These are phyloP conservation scores for Thinocorus orbignyianus DNA, from an alignment of 2,113 vertebrate species.

Conservation along the genomic window DNA sequence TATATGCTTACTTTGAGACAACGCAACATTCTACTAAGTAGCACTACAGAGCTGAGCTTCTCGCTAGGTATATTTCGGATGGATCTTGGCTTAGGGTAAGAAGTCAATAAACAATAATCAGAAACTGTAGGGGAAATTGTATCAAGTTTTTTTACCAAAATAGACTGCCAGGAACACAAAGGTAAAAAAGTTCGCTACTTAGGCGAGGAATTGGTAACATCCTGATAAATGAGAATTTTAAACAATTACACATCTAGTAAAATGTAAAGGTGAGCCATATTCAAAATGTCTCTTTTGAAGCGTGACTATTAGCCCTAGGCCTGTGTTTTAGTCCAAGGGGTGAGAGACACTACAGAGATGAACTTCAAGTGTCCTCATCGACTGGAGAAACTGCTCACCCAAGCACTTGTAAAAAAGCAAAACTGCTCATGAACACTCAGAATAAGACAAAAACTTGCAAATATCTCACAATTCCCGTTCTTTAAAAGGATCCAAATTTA, in stretches of 20 bases:
- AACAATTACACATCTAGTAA: neutral
- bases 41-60: neutral
- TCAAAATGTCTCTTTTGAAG: neutral
- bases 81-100: neutral
- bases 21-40: neutral
- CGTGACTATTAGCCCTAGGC: rapidly evolving
- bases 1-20: neutral
- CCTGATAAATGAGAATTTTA: neutral
- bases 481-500: neutral
- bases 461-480: neutral
- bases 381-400: neutral
- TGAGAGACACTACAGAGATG: neutral
- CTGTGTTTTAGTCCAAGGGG: neutral
- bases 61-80: neutral
- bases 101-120: neutral
- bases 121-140: neutral
- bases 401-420: neutral
- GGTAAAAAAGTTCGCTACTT: neutral
- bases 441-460: neutral
- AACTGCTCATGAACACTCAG: neutral
- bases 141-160: neutral
- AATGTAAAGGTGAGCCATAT: neutral
- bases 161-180: neutral
- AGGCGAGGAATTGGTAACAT: neutral
- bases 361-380: neutral